Percentiles rank a stretch among this genome's conserved stretches.
These are phyloP conservation scores for Cotesia typhae DNA, from an alignment of 1,140 invertebrate species.

Conservation along the genomic window DNA sequence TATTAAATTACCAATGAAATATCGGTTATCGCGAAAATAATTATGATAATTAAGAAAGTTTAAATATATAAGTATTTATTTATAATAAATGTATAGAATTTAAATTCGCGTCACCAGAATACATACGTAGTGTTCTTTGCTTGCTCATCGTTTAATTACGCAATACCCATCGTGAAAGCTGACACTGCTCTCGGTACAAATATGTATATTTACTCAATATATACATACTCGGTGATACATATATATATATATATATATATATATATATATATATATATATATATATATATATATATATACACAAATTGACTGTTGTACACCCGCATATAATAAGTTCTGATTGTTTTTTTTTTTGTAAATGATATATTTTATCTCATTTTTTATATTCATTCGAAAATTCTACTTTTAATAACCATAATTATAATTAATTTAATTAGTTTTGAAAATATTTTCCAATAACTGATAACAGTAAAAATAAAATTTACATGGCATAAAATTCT, in stretches of 20 bases:
- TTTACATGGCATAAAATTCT: neutral
- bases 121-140: constrained; percentile 41
- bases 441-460: neutral
- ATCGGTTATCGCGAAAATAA: no score
- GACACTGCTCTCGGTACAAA: constrained; percentile 45
- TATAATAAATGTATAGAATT: constrained; percentile 32
- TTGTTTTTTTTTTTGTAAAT: neutral
- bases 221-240: neutral
- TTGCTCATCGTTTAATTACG: constrained; percentile 42
- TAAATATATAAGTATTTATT: no score
- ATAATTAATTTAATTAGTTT: neutral
- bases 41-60: no score
- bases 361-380: no score
- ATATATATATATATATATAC: no score
- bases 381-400: no score
- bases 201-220: constrained; percentile 14
- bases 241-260: no score
- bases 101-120: constrained; percentile 52
- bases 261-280: no score
- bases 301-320: constrained; percentile 10
- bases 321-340: neutral
- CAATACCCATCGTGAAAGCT: constrained; percentile 53
- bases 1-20: no score
- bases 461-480: neutral
- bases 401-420: no score